Conservation (phyloP, 2,113 vertebrate genomes). For the Lycocorax pyrrhopterus region DNA sequence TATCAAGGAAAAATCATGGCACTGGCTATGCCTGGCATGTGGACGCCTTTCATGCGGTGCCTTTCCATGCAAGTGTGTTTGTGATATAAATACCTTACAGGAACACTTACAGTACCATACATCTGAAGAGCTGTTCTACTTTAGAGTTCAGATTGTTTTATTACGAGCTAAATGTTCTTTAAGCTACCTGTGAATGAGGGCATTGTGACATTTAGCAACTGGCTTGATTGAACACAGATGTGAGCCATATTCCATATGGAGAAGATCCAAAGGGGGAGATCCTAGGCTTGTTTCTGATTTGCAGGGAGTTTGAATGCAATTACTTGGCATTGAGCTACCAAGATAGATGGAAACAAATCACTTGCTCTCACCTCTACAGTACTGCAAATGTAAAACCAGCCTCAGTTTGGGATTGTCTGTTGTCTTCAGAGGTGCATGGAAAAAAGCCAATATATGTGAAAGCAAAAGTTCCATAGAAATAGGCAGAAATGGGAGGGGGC, state of each 20-base stretch:
- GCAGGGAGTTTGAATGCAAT: conserved; percentile 21
- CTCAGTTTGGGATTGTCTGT: background rate
- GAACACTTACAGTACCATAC: conserved; percentile 22
- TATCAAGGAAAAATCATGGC: background rate
- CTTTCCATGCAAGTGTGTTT: conserved; percentile 14
- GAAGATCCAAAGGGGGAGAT: conserved; percentile 51
- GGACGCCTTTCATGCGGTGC: background rate
- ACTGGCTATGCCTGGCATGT: background rate
- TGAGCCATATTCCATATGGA: conserved; percentile 61
- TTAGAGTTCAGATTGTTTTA: conserved; percentile 71
- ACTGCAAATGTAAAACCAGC: background rate
- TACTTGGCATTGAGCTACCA: background rate
- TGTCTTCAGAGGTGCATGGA: background rate
- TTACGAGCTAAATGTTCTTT: conserved; percentile 71
- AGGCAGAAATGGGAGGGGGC: background rate
- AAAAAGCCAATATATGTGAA: background rate
- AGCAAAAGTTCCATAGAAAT: background rate
- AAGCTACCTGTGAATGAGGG: conserved; percentile 77
- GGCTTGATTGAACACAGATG: conserved; percentile 75
- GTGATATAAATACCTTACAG: conserved; percentile 28
- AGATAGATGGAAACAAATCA: background rate
- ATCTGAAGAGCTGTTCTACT: conserved; percentile 42
- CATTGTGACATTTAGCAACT: conserved; percentile 75
- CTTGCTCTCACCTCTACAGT: background rate
- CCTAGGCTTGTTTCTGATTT: conserved; percentile 37